Conservation (phyloP, 2,113 vertebrate species). For the Panthera leo region DNA sequence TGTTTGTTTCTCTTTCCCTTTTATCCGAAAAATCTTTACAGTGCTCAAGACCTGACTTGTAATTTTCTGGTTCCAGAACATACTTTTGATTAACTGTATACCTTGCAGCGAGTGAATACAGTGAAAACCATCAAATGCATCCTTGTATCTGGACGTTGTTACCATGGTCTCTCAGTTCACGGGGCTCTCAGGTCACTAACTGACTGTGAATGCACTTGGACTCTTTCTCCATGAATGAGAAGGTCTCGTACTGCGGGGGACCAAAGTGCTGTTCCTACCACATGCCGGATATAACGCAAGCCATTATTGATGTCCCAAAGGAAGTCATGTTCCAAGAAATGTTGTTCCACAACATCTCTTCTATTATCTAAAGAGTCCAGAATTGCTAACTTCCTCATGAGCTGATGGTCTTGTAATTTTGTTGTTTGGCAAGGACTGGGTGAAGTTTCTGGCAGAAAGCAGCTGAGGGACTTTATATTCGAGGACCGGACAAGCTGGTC, state of each 20-base stretch:
- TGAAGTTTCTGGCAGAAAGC: background rate
- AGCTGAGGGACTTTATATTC: background rate
- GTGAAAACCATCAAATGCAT: background rate
- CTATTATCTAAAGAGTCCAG: background rate
- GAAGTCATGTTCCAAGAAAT: background rate
- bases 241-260: background rate
- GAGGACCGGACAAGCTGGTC: background rate
- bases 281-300: background rate
- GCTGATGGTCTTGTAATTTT: background rate
- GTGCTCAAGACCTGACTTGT: background rate
- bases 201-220: background rate
- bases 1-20: background rate
- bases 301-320: background rate
- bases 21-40: background rate
- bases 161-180: background rate
- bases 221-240: background rate
- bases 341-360: background rate
- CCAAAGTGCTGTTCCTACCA: background rate
- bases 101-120: background rate
- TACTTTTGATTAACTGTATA: background rate
- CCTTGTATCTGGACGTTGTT: background rate
- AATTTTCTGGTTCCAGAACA: background rate
- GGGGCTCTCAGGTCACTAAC: fast-evolving
- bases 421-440: background rate
- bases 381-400: background rate